Percentiles rank a stretch among this genome's conserved stretches.
These are phyloP conservation scores for Leptothorax acervorum DNA, from an alignment of 2,888 invertebrate species.

Conservation along the genomic window DNA sequence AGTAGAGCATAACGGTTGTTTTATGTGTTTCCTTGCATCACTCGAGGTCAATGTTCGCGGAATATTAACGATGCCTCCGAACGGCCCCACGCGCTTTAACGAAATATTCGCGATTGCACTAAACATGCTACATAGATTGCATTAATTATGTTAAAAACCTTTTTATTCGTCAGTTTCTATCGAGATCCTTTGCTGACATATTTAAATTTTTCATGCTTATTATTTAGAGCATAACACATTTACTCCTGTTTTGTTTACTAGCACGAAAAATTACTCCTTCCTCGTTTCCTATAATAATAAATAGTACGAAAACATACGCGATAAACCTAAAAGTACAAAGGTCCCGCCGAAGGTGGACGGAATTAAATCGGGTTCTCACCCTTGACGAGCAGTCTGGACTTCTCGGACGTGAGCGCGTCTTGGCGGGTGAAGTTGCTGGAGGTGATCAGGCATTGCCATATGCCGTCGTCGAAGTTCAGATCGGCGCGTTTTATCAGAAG, in stretches of 20 bases:
- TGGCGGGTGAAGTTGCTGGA: constrained; percentile 90
- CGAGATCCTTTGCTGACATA: too few species aligned
- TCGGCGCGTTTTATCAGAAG: constrained; percentile 93
- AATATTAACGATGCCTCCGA: constrained; percentile 29
- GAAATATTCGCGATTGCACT: neutral
- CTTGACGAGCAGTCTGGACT: constrained; percentile 93
- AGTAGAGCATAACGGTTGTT: constrained; percentile 69
- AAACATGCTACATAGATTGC: neutral
- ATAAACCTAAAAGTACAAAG: neutral
- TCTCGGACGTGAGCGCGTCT: constrained; percentile 94
- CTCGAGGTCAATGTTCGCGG: constrained; percentile 54
- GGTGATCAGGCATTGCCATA: constrained; percentile 97
- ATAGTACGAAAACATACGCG: neutral
- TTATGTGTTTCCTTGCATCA: constrained; percentile 58
- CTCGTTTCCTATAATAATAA: neutral
- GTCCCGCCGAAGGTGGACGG: neutral
- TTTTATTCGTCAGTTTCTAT: too few species aligned
- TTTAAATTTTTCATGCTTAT: too few species aligned
- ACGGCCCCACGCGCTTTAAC: neutral
- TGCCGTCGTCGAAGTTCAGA: constrained; percentile 94
- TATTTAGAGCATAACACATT: too few species aligned
- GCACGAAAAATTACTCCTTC: neutral
- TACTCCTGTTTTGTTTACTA: neutral
- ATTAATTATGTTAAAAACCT: constrained; percentile 2
- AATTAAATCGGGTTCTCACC: constrained; percentile 85